Percentiles rank a stretch among this genome's conserved stretches.
Conservation (phyloP, 2,797 vertebrate genomes). For the Anas flavirostris region DNA sequence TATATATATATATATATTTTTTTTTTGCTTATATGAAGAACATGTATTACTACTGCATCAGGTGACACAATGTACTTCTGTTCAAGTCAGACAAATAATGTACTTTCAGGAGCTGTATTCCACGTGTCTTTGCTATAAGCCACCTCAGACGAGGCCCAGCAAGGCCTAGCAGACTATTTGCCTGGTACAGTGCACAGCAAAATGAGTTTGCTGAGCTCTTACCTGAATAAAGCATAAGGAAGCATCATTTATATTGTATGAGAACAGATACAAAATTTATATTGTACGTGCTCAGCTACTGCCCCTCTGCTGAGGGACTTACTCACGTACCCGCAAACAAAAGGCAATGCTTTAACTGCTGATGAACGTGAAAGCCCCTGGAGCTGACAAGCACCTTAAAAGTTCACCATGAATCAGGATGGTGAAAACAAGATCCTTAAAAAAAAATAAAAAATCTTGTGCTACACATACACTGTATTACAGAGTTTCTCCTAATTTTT, state of each 20-base stretch:
- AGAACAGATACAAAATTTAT: background rate
- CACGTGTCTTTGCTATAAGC: background rate
- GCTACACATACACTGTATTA: background rate
- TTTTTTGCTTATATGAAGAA: background rate
- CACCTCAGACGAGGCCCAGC: background rate
- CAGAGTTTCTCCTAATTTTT: background rate
- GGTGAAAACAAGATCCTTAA: background rate
- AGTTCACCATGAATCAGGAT: background rate
- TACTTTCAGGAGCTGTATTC: background rate
- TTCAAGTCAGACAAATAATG: background rate
- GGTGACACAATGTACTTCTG: background rate
- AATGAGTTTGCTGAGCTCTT: background rate
- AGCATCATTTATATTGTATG: background rate
- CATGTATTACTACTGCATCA: background rate
- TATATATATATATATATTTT: no score
- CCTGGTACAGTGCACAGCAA: background rate
- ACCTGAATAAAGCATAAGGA: accelerated
- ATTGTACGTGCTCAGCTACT: background rate
- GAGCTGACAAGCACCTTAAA: background rate
- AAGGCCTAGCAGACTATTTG: background rate
- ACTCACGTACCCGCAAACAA: background rate
- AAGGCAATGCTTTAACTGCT: background rate
- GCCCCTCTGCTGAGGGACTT: background rate
- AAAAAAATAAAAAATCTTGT: background rate
- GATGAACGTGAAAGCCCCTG: background rate